Base-by-base conservation (phyloP, 2,113 vertebrate genomes). In the Riparia riparia region DNA sequence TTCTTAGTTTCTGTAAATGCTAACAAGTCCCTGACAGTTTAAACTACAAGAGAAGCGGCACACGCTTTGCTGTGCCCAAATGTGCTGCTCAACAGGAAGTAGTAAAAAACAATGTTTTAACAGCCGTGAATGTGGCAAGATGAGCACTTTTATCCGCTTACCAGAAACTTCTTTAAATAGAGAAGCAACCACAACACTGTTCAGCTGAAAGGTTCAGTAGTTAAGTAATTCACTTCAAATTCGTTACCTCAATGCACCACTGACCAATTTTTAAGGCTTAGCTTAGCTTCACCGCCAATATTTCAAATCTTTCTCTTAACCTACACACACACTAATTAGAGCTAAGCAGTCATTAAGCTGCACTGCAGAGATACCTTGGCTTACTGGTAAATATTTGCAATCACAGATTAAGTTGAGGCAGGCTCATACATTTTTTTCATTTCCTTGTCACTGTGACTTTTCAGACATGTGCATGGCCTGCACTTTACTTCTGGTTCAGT, bases 131-230 rank as follows among this genome's bases (percentile, higher is more conserved):
- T 42, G 54, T 47, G 88, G 81, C 12, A 14, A 93, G 93, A 60
- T 19, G 11, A 80, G 53, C n/a, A 47, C 90, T 96, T 96, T 82
- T 82, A 90, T 88, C 90, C 45, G 15, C 77, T 94, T 94, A 74
- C 82, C 76, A 89, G 88, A 45, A 66, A 56, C 6, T 70, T 72
- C 82, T 96, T 94, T 93, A 95, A 95, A 97, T 96, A 95, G 85
- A 92, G 61, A 28, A 17, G 20, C 57, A 80, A 70, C 86, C 89
- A 87, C 91, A 95, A 86, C 45, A 32, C 19, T 81, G 12, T 68
- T 70, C n/a, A 77, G 50, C 60, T 70, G 66, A 41, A 77, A 85
- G 25, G 42, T 63, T 90, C 39, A 45, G 66, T 12, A 90, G 63
- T 18, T 65, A 45, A 50, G 68, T 18, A 25, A 45, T 70, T 86